A percentile compares a stretch with the other conserved stretches of the same genome.
Conservation (phyloP, 53 echinoderm and acorn worm species). For the Paracentrotus lividus region DNA sequence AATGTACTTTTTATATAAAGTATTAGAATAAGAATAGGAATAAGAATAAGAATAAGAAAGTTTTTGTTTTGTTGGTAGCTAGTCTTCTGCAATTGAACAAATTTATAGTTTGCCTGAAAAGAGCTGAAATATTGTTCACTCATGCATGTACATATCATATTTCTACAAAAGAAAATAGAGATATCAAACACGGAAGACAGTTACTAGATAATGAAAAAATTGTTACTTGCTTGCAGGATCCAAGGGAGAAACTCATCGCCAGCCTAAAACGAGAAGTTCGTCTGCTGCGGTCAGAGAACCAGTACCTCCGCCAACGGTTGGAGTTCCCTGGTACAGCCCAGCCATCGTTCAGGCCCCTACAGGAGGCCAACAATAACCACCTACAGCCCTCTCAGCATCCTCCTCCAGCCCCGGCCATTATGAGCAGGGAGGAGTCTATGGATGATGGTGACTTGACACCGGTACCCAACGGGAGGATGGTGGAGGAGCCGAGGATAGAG, state of each 20-base stretch:
- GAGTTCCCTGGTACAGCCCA: conserved; percentile 82
- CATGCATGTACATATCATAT: too few species aligned
- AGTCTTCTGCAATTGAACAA: too few species aligned
- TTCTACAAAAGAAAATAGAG: not conserved
- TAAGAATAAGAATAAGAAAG: too few species aligned
- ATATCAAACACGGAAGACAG: not conserved
- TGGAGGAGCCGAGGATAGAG: conserved; percentile 61
- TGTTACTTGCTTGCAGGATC: conserved; percentile 79
- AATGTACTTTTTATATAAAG: too few species aligned
- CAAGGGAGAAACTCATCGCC: conserved; percentile 92
- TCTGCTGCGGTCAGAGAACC: conserved; percentile 92
- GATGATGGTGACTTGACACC: conserved; percentile 77
- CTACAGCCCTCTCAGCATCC: not conserved
- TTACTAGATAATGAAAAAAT: not conserved
- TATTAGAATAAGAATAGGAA: too few species aligned
- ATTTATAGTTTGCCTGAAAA: too few species aligned
- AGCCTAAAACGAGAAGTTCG: conserved; percentile 96
- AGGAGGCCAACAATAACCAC: conserved; percentile 4
- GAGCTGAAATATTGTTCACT: too few species aligned
- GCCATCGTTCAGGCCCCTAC: conserved; percentile 49
- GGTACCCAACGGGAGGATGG: conserved; percentile 71
- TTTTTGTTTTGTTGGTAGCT: too few species aligned
- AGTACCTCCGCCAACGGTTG: conserved; percentile 85
- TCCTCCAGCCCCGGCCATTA: not conserved
- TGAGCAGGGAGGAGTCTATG: conserved; percentile 11